These are phyloP conservation scores for Pterophyllum scalare DNA, from an alignment of 2,113 vertebrate genomes.

Conservation along the genomic window DNA sequence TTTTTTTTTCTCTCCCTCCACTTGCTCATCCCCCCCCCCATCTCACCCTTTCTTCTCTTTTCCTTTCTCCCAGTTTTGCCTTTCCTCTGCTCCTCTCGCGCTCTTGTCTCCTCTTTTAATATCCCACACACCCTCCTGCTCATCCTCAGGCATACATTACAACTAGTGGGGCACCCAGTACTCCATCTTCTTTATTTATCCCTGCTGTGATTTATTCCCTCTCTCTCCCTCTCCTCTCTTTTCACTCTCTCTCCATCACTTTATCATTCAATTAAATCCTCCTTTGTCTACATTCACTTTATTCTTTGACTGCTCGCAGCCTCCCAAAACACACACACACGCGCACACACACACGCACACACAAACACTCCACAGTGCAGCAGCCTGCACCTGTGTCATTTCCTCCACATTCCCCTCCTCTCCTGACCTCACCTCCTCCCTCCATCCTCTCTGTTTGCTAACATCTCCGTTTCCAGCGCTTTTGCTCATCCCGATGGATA, in stretches of 20 bases:
- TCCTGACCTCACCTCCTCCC: constrained; percentile 41
- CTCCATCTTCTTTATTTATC: constrained; percentile 72
- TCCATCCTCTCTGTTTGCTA: constrained; percentile 11
- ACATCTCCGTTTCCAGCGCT: constrained; percentile 46
- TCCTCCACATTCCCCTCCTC: constrained; percentile 14
- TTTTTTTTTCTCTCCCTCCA: neutral
- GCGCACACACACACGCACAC: neutral
- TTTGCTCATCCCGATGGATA: constrained; percentile 45
- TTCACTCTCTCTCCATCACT: constrained; percentile 50
- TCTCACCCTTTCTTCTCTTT: neutral
- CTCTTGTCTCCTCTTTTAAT: constrained; percentile 62
- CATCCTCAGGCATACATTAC: constrained; percentile 70
- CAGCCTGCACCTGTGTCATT: constrained; percentile 44
- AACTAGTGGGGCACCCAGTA: constrained; percentile 33
- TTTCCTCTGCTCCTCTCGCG: constrained; percentile 46
- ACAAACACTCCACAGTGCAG: neutral
- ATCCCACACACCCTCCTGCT: constrained; percentile 53
- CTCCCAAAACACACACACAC: neutral
- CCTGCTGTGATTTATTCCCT: constrained; percentile 67
- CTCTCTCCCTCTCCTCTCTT: constrained; percentile 20
- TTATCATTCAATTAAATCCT: constrained; percentile 78
- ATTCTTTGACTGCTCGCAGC: neutral
- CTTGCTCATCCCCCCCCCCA: constrained; percentile 27
- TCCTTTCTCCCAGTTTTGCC: constrained; percentile 17
- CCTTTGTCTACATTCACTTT: constrained; percentile 60